Base-by-base conservation (phyloP, 1,140 invertebrate species). In the Leptinotarsa texana region DNA sequence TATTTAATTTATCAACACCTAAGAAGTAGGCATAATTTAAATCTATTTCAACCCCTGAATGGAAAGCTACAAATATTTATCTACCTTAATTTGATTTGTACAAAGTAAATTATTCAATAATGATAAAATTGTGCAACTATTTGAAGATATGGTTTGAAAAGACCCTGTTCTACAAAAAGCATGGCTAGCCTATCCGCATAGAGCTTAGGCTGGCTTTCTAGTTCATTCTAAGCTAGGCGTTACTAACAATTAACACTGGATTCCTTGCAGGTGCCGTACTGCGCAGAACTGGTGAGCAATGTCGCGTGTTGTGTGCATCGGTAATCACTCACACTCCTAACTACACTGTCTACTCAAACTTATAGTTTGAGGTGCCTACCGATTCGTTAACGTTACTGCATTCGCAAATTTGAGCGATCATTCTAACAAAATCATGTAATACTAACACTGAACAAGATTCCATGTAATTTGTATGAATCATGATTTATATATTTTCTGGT, bases 261-360 rank as follows among this genome's bases (percentile, higher is more conserved):
- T 90, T 89, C 88, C 88, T 91, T 92, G 88, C 92, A 92, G 90
- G 91, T 92, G 89, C 90, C 91, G 89, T 93, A 91, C 91, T 94
- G 93, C 90, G 92, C 92, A 90, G 92, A 93, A 92, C 90, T 93
- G 92, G 92, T 93, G 92, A 94, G 93, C 92, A 93, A 93, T 93
- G 90, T 91, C 91, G 92, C 92, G 92, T 93, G 91, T 93, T 93
- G 92, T 94, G 92, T 93, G 92, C 92, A 93, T 93, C 92, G 93
- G 93, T 94, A 94, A 93, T 89, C 89, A 88, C 89, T 65, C 71
- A 73, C 71, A 73, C 71, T 73, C 71, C 71, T 73, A 73, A 63
- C 57, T 85, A 88, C 87, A 89, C 88, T 88, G 79, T 80, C 81
- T 57, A 70, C 69, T 70, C 47, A 48, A 70, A 70, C 69, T 18